Percentiles rank a stretch among this genome's conserved stretches.
phyloP scores from a whole-genome alignment of 2,113 vertebrate species.

The Gallinago paraguaiae region DNA sequence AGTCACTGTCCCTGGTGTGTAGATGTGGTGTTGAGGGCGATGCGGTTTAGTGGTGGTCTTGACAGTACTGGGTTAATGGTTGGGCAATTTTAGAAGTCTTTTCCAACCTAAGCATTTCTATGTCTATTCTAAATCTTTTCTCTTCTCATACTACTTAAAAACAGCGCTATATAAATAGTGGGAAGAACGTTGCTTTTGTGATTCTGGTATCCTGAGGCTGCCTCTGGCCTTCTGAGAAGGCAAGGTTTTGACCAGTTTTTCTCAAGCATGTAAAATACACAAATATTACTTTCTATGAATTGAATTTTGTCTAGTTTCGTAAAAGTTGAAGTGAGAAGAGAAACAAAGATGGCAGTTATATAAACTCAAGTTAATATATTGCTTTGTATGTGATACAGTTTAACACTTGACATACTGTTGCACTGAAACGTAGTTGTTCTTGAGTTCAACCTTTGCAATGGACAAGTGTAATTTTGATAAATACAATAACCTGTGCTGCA shows the following conservation, averaged over 20 bases:
- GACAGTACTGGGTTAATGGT: neutral
- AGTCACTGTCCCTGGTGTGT: neutral
- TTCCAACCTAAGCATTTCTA: neutral
- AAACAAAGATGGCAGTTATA: neutral
- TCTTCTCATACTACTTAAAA: neutral
- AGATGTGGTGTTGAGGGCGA: neutral
- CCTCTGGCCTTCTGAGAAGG: neutral
- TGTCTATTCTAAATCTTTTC: conserved; percentile 28
- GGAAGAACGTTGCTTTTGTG: conserved; percentile 26
- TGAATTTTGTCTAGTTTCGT: neutral
- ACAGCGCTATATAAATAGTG: neutral
- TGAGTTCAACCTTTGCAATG: neutral
- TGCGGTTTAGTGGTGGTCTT: neutral
- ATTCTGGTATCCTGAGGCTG: neutral
- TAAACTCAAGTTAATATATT: neutral
- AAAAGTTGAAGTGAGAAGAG: neutral
- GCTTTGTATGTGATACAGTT: neutral
- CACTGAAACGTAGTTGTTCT: neutral
- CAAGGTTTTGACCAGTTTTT: neutral
- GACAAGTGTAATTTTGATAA: neutral
- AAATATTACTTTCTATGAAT: neutral
- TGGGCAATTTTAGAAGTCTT: neutral
- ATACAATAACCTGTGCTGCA: neutral
- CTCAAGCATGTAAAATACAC: neutral
- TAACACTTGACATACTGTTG: neutral